phyloP scores from a whole-genome alignment of 1,140 invertebrate genomes.

The Bursaphelenchus mucronatus region DNA sequence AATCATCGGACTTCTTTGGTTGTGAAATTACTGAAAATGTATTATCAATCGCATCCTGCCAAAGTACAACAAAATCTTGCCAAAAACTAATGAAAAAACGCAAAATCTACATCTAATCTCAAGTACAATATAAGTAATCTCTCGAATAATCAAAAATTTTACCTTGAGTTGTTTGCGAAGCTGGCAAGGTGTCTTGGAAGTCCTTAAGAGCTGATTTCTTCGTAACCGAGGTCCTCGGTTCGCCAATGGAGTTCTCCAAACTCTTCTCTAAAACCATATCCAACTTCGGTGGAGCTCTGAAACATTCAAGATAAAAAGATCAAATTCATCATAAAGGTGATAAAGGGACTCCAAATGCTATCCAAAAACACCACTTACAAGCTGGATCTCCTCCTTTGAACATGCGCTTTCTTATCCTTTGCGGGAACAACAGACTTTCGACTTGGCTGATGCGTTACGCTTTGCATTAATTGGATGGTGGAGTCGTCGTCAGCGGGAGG shows the following conservation, averaged over 20 bases:
- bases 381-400: background rate
- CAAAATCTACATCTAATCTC: background rate
- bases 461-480: slow-evolving; percentile 7
- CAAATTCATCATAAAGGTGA: background rate
- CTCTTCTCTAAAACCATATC: slow-evolving; percentile 15
- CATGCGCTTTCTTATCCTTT: slow-evolving; percentile 4
- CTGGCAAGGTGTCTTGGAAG: background rate
- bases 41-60: background rate
- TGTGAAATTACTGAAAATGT: no score
- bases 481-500: slow-evolving; percentile 1
- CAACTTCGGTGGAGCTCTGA: slow-evolving; percentile 7
- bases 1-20: no score
- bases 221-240: background rate
- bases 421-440: background rate
- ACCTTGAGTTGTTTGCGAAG: background rate
- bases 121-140: background rate
- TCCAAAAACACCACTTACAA: background rate
- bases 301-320: background rate
- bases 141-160: background rate
- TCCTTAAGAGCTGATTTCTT: no score
- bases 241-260: background rate
- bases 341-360: background rate
- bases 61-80: background rate
- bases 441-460: no score
- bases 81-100: background rate